Evolutionary conservation across 2,113 vertebrate genomes (phyloP).

Genomic region (Trinectes maculatus): DNA sequence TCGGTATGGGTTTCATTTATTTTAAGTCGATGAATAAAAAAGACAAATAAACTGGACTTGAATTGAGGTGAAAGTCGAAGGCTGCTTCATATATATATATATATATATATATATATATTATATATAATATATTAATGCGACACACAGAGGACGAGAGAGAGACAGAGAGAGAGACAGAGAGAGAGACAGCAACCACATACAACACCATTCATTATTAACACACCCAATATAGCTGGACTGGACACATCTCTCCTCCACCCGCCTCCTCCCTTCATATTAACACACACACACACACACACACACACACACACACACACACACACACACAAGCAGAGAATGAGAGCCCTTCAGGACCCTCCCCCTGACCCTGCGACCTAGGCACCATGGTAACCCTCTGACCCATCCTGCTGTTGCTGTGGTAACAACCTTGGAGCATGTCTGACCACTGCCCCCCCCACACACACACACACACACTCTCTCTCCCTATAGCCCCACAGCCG

Average conservation of each 20-base stretch:
- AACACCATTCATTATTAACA: constrained; percentile 77
- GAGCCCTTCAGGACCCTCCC: constrained; percentile 68
- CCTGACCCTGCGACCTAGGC: constrained; percentile 81
- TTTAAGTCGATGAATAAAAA: constrained; percentile 2
- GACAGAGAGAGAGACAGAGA: constrained; percentile 33
- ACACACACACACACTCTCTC: constrained; percentile 33
- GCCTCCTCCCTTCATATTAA: constrained; percentile 43
- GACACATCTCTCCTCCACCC: constrained; percentile 39
- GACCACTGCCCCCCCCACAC: constrained; percentile 74
- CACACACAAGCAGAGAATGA: constrained; percentile 12
- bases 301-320: constrained; percentile 33
- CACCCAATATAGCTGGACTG: constrained; percentile 65
- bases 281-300: constrained; percentile 46
- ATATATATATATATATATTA: too few relatives aligned
- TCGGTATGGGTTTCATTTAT: too few relatives aligned
- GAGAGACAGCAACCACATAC: constrained; percentile 49
- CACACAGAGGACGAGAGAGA: constrained; percentile 7
- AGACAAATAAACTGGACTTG: background rate
- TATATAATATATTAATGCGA: too few relatives aligned
- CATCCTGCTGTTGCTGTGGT: constrained; percentile 82
- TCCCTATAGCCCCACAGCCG: constrained; percentile 51
- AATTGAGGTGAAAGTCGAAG: background rate
- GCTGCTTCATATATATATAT: constrained; percentile 27
- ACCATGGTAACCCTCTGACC: constrained; percentile 84
- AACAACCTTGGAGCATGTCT: constrained; percentile 85